Evolutionary conservation across 2,113 vertebrate genomes (phyloP), one percentile per base, ranked within the genome.

Genomic region (Amblyornis subalaris): DNA sequence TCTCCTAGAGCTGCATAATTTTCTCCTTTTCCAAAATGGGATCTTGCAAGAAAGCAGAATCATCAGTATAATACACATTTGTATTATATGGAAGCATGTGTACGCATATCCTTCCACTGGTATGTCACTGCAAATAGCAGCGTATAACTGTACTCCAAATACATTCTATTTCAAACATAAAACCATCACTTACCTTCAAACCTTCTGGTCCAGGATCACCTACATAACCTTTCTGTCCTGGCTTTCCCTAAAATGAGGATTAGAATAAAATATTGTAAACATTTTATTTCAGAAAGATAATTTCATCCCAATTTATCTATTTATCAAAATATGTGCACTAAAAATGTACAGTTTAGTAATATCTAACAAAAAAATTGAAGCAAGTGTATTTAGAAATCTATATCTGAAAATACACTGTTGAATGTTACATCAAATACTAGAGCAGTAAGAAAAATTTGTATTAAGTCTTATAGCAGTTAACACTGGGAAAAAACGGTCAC

Each of bases 201-300:
- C 99, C 99, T 80, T 99, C 99, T 4, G 89, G 97, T 60, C 99
- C 99, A 88, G 97, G 97, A 96, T 99, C 99, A 58, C 99, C 99
- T 2, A 96, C 77, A 83, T 98, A 97, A 23, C 99, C 99, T 94
- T 99, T 99, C 85, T 97, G 98, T 90, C 99, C 99, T 62, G 97
- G 96, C 89, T 99, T 98, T 93, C 99, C 99, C 99, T 99, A 93
- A 58, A 95, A 94, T 15, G 78, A 86, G 17, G 7, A 70, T 89
- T 53, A 93, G 72, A 88, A 93, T 42, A 48, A 71, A 92, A 66
- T 24, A 62, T 1, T 67, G 22, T 36, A 57, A 78, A 36, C 65
- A 72, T 29, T 82, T 45, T 23, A 44, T 40, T 77, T 76, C 50
- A 40, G 36, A 85, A 85, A 69, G 6, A 29, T 8, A 61, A 26